Conservation (phyloP, 2,113 vertebrate species). For the Rhynchomys soricoides region DNA sequence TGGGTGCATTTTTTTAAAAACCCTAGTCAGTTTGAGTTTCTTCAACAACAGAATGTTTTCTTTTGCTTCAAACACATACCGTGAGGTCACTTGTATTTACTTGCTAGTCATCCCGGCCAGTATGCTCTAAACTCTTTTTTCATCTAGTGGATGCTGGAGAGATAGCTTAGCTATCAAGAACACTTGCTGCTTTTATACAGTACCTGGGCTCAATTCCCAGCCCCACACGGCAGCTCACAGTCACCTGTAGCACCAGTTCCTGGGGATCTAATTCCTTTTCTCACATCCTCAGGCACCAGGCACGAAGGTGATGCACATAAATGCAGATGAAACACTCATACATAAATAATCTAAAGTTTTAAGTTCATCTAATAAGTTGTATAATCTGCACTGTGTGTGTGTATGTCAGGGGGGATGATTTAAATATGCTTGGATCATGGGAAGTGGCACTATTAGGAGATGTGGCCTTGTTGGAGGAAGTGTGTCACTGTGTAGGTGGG, state of each 20-base stretch:
- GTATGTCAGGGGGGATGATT: too few relatives aligned
- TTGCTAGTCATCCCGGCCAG: neutral
- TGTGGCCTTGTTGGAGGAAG: too few relatives aligned
- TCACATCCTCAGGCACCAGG: neutral
- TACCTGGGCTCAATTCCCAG: neutral
- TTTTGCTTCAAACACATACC: neutral
- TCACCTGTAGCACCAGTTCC: neutral
- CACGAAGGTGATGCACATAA: neutral
- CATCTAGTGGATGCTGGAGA: neutral
- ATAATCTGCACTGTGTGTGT: neutral
- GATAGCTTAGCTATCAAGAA: neutral
- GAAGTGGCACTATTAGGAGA: too few relatives aligned
- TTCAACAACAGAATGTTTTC: neutral
- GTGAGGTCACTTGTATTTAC: neutral
- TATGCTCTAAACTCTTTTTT: too few relatives aligned
- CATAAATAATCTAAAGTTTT: neutral
- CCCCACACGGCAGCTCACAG: neutral
- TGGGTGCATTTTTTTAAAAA: neutral
- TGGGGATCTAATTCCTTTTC: neutral
- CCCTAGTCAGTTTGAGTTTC: neutral
- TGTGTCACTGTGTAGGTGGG: too few relatives aligned
- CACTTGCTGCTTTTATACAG: neutral
- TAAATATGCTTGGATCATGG: too few relatives aligned
- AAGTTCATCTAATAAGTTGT: neutral
- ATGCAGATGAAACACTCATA: neutral